A percentile compares a stretch with the other conserved stretches of the same genome.
phyloP scores from a whole-genome alignment of 2,797 vertebrate genomes.

The Enteromius trimaculatus region DNA sequence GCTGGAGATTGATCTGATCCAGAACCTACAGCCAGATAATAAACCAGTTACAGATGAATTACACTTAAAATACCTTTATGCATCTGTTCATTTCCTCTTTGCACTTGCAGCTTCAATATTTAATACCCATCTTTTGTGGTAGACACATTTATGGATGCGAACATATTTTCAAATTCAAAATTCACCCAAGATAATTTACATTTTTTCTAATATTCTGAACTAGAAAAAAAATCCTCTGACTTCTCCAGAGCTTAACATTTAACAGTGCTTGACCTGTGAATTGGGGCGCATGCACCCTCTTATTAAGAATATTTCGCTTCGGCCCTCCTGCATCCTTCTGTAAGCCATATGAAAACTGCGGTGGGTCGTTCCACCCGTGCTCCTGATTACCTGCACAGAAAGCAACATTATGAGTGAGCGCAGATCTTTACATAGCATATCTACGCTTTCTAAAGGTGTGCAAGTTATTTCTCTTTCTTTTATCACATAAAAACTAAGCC shows the following conservation, averaged over 20 bases:
- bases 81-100: neutral
- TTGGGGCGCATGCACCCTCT: constrained; percentile 72
- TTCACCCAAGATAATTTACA: neutral
- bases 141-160: neutral
- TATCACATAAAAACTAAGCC: neutral
- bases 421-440: neutral
- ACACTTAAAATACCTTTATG: neutral
- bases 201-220: neutral
- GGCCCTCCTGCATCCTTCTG: constrained; percentile 75
- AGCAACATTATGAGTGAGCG: neutral
- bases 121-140: neutral
- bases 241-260: neutral
- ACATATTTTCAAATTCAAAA: neutral
- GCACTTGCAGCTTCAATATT: neutral
- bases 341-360: constrained; percentile 90
- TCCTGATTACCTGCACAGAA: constrained; percentile 84
- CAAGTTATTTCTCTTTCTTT: neutral
- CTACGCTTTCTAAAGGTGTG: neutral
- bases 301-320: constrained; percentile 76
- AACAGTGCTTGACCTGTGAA: constrained; percentile 68
- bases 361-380: constrained; percentile 94
- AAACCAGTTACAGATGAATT: neutral
- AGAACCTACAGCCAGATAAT: constrained; percentile 39
- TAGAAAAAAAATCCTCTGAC: neutral
- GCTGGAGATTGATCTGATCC: constrained; percentile 54